Evolutionary conservation across 2,113 vertebrate genomes (phyloP).

Genomic region (Otocyon megalotis): DNA sequence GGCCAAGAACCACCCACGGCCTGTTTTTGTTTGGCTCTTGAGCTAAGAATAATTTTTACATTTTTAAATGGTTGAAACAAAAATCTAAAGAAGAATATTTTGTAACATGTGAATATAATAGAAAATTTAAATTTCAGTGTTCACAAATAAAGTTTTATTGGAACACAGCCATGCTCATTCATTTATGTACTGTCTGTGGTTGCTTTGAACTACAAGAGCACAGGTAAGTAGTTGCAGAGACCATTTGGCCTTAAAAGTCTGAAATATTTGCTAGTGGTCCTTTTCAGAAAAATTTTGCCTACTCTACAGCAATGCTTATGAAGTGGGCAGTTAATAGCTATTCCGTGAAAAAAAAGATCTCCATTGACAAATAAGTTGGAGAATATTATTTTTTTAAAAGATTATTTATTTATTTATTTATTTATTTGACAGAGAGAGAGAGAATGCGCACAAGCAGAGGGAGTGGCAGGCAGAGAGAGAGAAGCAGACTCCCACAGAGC

Average conservation of each 20-base stretch:
- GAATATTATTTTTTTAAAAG: background rate
- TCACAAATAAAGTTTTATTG: background rate
- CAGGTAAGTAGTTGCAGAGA: background rate
- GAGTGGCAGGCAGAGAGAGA: too few species aligned
- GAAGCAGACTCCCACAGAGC: too few species aligned
- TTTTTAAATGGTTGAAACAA: conserved; percentile 40
- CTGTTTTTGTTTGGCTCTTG: conserved; percentile 35
- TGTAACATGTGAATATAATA: background rate
- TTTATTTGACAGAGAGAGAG: too few species aligned
- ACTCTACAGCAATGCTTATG: background rate
- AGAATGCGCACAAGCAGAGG: too few species aligned
- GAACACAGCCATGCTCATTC: background rate
- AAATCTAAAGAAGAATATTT: conserved; percentile 12
- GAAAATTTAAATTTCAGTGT: background rate
- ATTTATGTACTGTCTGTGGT: background rate
- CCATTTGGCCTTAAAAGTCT: background rate
- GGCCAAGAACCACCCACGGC: background rate
- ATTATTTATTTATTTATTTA: too few species aligned
- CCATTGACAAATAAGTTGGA: background rate
- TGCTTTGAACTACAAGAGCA: background rate
- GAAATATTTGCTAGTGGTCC: background rate
- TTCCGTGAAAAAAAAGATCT: background rate
- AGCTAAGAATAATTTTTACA: conserved; percentile 29
- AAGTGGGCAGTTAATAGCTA: background rate
- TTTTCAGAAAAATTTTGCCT: background rate